phyloP scores from a whole-genome alignment of 2,888 invertebrate genomes.

The Metacarcinus magister region DNA sequence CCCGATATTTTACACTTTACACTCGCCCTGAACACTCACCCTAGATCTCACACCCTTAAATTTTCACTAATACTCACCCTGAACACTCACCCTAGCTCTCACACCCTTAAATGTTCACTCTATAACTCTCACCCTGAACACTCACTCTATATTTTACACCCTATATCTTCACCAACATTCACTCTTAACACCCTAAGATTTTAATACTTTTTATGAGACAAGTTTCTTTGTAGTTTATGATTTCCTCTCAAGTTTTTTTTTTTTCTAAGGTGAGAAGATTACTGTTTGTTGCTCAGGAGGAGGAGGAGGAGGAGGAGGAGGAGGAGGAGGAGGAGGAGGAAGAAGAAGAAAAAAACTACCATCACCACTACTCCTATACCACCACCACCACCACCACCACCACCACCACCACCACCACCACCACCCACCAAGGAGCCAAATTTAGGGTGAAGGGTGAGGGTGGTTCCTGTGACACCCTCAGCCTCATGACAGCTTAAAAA shows the following conservation, averaged over 20 bases:
- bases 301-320: neutral
- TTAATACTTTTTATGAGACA: too few relatives aligned
- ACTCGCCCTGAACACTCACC: neutral
- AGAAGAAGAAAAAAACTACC: neutral
- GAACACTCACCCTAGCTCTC: too few relatives aligned
- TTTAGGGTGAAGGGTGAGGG: neutral
- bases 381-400: constrained; percentile 15
- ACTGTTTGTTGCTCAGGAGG: too few relatives aligned
- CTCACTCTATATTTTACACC: neutral
- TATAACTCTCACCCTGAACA: too few relatives aligned
- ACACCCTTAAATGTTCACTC: too few relatives aligned
- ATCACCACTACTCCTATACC: neutral
- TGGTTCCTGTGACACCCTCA: neutral
- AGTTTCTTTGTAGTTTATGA: too few relatives aligned
- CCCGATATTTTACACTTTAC: neutral
- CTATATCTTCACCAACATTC: too few relatives aligned
- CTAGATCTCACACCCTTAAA: too few relatives aligned
- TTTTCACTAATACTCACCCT: too few relatives aligned
- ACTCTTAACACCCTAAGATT: too few relatives aligned
- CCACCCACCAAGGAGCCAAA: neutral
- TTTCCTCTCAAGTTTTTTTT: too few relatives aligned
- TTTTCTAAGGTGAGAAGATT: too few relatives aligned
- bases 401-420: neutral
- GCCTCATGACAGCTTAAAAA: neutral
- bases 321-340: neutral